Conservation (phyloP, 2,113 vertebrate species). For the Clarias macrocephalus region DNA sequence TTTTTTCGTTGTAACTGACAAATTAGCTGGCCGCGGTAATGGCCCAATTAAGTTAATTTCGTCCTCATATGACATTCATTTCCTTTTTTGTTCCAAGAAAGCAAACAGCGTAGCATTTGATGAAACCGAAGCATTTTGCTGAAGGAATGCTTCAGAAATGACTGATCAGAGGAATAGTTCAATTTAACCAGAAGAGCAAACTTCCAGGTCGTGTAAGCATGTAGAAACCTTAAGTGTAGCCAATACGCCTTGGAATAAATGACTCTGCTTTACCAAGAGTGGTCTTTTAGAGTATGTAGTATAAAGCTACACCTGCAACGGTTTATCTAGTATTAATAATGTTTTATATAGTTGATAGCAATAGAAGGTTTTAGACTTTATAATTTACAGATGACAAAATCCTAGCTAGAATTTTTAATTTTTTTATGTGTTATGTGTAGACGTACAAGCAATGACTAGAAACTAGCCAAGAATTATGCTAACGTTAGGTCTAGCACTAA, state of each 20-base stretch:
- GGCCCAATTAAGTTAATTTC: slow-evolving; percentile 55
- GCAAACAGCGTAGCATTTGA: slow-evolving; percentile 26
- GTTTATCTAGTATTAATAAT: not conserved
- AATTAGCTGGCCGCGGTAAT: slow-evolving; percentile 46
- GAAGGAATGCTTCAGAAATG: not conserved
- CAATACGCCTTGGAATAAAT: not conserved
- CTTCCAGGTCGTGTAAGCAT: not conserved
- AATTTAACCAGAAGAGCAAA: not conserved
- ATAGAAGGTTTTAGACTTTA: not conserved
- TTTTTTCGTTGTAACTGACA: slow-evolving; percentile 21
- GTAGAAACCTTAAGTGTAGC: not conserved
- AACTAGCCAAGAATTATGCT: not conserved
- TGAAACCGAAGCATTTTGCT: slow-evolving; percentile 17
- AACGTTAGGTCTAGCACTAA: not conserved
- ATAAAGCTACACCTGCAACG: not conserved
- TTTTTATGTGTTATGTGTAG: too few relatives aligned
- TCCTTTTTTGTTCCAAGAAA: slow-evolving; percentile 43
- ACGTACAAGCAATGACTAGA: not conserved
- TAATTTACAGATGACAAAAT: not conserved
- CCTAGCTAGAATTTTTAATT: not conserved
- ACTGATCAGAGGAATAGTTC: not conserved
- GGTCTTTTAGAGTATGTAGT: not conserved
- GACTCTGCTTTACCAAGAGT: not conserved
- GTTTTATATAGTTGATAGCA: not conserved
- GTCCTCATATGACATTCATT: slow-evolving; percentile 51